Evolutionary conservation across 2,113 vertebrate species (phyloP).

Genomic region (Mesembrinibis cayennensis): DNA sequence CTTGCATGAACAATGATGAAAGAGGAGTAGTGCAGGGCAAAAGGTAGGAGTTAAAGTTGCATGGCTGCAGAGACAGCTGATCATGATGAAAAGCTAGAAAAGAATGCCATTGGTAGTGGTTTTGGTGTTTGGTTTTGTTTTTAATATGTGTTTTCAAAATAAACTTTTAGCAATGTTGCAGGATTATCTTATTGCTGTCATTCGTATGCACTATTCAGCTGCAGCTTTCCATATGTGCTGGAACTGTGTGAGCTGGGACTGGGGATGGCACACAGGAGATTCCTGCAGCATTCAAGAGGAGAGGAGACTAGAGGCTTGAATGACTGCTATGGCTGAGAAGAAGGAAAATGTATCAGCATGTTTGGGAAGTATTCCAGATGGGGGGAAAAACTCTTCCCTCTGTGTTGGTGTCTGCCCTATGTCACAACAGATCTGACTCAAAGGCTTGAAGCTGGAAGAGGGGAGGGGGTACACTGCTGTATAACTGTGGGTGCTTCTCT

Average conservation of each 20-base stretch:
- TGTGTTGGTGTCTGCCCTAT: not conserved
- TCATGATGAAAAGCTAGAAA: not conserved
- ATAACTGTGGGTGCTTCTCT: not conserved
- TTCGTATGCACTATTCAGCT: not conserved
- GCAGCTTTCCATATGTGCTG: not conserved
- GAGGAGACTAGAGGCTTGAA: not conserved
- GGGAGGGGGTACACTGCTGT: not conserved
- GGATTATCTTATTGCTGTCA: not conserved
- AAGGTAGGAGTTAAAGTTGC: not conserved
- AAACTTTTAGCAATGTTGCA: not conserved
- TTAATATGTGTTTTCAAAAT: not conserved
- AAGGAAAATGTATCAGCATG: not conserved
- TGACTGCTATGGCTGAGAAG: not conserved
- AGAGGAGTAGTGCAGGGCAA: not conserved
- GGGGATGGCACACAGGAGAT: not conserved
- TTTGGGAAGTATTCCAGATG: not conserved
- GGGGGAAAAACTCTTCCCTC: not conserved
- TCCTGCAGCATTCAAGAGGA: not conserved
- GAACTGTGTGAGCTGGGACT: not conserved
- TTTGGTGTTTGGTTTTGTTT: not conserved
- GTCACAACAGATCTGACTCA: not conserved
- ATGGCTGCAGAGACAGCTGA: not conserved
- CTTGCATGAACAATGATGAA: not conserved
- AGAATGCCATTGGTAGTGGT: not conserved
- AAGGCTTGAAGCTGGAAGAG: not conserved